Base-by-base conservation (phyloP, 2,888 invertebrate species). In the Kuschelorhynchus macadamiae region DNA sequence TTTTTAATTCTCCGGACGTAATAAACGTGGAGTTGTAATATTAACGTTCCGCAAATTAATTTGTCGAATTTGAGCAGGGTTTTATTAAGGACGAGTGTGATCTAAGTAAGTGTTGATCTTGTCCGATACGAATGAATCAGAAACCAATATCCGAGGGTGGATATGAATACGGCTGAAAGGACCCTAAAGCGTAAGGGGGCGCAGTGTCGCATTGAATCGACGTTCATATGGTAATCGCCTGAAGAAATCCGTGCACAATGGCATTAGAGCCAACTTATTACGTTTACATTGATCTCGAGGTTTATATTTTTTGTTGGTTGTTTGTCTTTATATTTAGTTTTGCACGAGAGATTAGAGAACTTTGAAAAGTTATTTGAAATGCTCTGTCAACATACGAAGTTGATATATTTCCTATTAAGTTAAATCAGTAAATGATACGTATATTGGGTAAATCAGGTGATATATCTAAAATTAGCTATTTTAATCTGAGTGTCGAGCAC, bases 251-350 rank as follows among this genome's bases (percentile, higher is more conserved):
- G 78, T 42, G 80, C 82, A 83, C 83, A 83, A 83, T 83, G 80
- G 82, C 82, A 83, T 83, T 83, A 83, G 79, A 81, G 80, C 80
- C 82, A 81, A 83, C 83, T 83, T 83, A 83, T 83, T 83, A 83
- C 83, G 83, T 83, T 83, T 83, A 82, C 83, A 83, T 82, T 83
- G 83, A 83, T 83, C 83, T 83, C 82, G 83, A 83, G 81, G 82
- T 82, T 82, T 82, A 82, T 83, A 83, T 83, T 83, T 83, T 83
- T 82, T 81, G 81, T 79, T 77, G 75, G 71, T 76, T 83, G 81
- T 83, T 83, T 83, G 81, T 81, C 81, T 82, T 83, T 82, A 82
- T 82, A 82, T 83, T 82, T 82, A 82, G 83, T 82, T 83, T 82
- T 81, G 81, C 81, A 81, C 75, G 80, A 80, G 81, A 80, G 77